A percentile compares a stretch with the other conserved stretches of the same genome.
Conservation (phyloP, 2,888 invertebrate genomes). For the Dicranocentrus wangi region DNA sequence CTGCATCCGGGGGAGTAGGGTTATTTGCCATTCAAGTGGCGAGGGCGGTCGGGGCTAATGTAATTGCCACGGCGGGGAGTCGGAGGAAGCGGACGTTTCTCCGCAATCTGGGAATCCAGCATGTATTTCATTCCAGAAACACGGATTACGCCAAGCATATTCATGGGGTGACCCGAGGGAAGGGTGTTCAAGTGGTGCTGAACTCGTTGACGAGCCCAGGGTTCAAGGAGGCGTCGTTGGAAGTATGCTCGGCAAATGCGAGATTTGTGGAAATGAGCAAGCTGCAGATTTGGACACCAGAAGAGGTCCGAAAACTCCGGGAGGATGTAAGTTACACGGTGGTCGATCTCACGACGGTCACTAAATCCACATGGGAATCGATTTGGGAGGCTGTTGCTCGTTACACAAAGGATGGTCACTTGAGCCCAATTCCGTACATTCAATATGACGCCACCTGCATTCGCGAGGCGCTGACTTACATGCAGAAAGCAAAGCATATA, state of each 20-base stretch:
- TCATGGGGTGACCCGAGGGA: constrained; percentile 19
- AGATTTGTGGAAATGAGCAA: constrained; percentile 62
- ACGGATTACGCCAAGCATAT: constrained; percentile 54
- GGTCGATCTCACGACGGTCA: constrained; percentile 39
- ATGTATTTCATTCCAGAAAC: constrained; percentile 57
- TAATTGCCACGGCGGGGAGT: constrained; percentile 56
- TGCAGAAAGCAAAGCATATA: constrained; percentile 62
- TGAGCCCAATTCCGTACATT: constrained; percentile 47
- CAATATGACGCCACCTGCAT: constrained; percentile 51
- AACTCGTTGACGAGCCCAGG: constrained; percentile 60
- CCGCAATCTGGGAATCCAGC: constrained; percentile 51
- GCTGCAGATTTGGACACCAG: constrained; percentile 51
- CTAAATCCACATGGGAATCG: constrained; percentile 25
- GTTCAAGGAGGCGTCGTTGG: constrained; percentile 58
- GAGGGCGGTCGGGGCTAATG: constrained; percentile 37
- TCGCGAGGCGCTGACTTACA: constrained; percentile 54
- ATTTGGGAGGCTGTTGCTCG: constrained; percentile 16
- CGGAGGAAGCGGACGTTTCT: constrained; percentile 49
- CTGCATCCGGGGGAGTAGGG: constrained; percentile 50
- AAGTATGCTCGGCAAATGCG: constrained; percentile 23
- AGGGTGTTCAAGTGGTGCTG: constrained; percentile 50
- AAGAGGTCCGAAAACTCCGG: constrained; percentile 42
- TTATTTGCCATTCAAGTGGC: constrained; percentile 47
- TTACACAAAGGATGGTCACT: constrained; percentile 25
- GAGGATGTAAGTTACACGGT: constrained; percentile 55